Percentiles rank a stretch among this genome's conserved stretches.
phyloP scores from a whole-genome alignment of 2,888 invertebrate species.

The Neria commutata region DNA sequence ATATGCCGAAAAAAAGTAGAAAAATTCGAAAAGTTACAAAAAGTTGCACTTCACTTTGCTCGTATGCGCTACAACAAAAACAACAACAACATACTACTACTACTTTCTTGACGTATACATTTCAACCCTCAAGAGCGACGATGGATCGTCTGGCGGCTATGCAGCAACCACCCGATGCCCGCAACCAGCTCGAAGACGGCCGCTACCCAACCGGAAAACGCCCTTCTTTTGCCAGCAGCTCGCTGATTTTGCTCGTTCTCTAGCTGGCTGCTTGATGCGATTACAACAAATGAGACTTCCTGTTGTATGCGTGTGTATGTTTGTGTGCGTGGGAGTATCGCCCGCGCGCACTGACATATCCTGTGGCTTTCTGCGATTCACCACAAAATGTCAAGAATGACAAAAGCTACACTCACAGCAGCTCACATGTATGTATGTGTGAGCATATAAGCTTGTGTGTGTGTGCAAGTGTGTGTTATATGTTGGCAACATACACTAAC shows the following conservation, averaged over 20 bases:
- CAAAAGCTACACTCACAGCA: conserved; percentile 53
- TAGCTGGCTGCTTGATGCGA: conserved; percentile 40
- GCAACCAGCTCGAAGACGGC: conserved; percentile 10
- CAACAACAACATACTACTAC: too few relatives aligned
- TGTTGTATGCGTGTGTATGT: conserved; percentile 35
- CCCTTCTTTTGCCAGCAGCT: conserved; percentile 54
- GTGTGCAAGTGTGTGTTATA: conserved; percentile 4
- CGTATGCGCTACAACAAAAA: too few relatives aligned
- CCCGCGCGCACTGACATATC: conserved; percentile 39
- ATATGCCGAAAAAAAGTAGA: conserved; percentile 31
- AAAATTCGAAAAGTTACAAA: conserved; percentile 56
- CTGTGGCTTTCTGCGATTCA: conserved; percentile 62
- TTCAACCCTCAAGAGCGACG: conserved; percentile 8
- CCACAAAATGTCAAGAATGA: conserved; percentile 63
- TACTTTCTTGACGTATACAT: too few relatives aligned
- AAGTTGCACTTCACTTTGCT: conserved; percentile 52
- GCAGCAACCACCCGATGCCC: conserved; percentile 5
- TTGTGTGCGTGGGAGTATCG: conserved; percentile 16
- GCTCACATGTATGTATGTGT: background rate
- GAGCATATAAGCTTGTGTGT: background rate
- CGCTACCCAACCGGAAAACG: conserved; percentile 58
- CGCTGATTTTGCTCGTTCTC: too few relatives aligned
- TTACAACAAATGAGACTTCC: conserved; percentile 55
- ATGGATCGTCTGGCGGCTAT: background rate
- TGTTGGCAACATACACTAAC: background rate